Conservation (phyloP, 2,888 invertebrate genomes). For the Amitus sp. region DNA sequence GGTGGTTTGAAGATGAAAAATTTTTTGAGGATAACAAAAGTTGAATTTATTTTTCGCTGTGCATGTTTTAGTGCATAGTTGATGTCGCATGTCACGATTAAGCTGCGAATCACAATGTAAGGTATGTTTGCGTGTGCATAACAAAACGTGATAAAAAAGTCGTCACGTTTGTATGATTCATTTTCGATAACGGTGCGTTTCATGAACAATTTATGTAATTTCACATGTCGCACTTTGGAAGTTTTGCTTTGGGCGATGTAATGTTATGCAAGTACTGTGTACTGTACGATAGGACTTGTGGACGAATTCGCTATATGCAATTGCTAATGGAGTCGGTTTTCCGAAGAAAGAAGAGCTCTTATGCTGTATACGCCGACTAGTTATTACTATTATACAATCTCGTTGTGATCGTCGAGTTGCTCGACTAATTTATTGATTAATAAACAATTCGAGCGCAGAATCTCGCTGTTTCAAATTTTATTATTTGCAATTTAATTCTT, state of each 20-base stretch:
- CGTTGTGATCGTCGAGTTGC: constrained; percentile 43
- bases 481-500: background rate
- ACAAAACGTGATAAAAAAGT: constrained; percentile 22
- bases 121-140: constrained; percentile 19
- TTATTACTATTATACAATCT: constrained; percentile 41
- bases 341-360: no score
- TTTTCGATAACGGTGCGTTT: constrained; percentile 26
- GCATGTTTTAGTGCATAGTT: constrained; percentile 60
- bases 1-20: background rate
- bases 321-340: no score
- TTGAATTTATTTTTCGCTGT: constrained; percentile 47
- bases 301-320: no score
- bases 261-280: constrained; percentile 14
- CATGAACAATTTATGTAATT: constrained; percentile 26
- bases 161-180: constrained; percentile 27
- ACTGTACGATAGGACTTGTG: constrained; percentile 31
- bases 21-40: constrained; percentile 30
- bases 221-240: constrained; percentile 21
- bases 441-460: constrained; percentile 37
- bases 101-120: constrained; percentile 19
- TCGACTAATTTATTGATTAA: constrained; percentile 40
- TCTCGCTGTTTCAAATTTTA: background rate
- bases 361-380: no score
- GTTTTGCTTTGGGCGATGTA: constrained; percentile 17
- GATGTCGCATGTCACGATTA: constrained; percentile 21